phyloP scores from a whole-genome alignment of 2,888 invertebrate genomes.

The Diarsia mendica region DNA sequence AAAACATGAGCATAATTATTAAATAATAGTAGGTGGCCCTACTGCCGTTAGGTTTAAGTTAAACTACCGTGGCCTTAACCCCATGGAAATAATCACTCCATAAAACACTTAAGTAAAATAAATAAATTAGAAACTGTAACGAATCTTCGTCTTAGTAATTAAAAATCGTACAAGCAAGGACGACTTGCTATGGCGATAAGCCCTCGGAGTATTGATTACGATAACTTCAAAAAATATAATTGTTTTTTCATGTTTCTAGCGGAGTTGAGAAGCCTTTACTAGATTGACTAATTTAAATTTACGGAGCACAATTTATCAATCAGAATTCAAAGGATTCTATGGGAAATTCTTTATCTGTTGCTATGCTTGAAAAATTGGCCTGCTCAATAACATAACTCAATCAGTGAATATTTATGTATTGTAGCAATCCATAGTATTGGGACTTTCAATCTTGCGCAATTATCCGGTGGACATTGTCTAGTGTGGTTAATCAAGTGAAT shows the following conservation, averaged over 20 bases:
- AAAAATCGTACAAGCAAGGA: constrained; percentile 15
- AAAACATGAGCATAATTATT: neutral
- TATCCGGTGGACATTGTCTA: neutral
- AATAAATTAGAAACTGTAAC: constrained; percentile 13
- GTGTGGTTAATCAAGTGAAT: too few relatives aligned
- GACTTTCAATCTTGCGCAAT: neutral
- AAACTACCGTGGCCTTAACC: neutral
- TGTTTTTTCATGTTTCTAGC: constrained; percentile 5
- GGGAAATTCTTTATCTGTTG: neutral
- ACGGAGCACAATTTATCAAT: neutral
- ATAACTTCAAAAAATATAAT: constrained; percentile 8
- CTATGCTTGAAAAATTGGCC: too few relatives aligned
- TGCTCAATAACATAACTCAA: neutral
- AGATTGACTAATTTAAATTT: neutral
- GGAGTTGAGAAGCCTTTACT: neutral
- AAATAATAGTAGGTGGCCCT: too few relatives aligned
- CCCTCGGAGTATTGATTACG: neutral
- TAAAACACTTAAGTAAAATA: neutral
- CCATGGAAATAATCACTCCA: constrained; percentile 5
- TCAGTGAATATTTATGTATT: neutral
- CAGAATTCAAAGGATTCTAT: neutral
- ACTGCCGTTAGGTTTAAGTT: too few relatives aligned
- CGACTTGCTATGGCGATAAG: constrained; percentile 10
- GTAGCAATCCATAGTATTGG: neutral
- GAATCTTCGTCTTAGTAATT: constrained; percentile 11